Conservation (phyloP, 2,888 invertebrate species). For the Ferdinandea cuprea region DNA sequence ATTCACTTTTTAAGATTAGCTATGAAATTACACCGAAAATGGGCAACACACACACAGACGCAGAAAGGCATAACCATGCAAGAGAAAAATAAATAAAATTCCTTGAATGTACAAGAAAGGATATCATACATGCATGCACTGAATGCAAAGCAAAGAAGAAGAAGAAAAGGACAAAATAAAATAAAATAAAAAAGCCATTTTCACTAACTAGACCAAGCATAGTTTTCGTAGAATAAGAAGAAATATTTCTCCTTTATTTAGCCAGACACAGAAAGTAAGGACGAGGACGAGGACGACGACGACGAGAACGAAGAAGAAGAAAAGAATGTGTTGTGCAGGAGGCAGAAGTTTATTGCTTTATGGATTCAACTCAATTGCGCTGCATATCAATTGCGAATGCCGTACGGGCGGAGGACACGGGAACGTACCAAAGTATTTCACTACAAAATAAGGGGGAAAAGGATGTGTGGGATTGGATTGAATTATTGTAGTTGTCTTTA, state of each 20-base stretch:
- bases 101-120: constrained; percentile 26
- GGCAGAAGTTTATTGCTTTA: constrained; percentile 66
- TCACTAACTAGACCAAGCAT: constrained; percentile 47
- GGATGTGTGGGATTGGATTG: constrained; percentile 63
- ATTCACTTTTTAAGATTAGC: constrained; percentile 53
- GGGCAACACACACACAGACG: constrained; percentile 5
- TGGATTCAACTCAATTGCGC: constrained; percentile 70
- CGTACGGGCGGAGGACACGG: neutral
- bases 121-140: constrained; percentile 9
- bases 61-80: neutral
- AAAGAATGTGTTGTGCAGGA: constrained; percentile 34
- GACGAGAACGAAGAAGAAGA: constrained; percentile 10
- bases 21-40: constrained; percentile 40
- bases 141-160: too few relatives aligned
- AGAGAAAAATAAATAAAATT: constrained; percentile 47
- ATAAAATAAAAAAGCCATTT: constrained; percentile 2
- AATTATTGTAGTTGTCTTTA: constrained; percentile 65
- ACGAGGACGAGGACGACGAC: neutral
- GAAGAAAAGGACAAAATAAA: too few relatives aligned
- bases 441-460: constrained; percentile 27
- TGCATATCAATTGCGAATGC: constrained; percentile 61
- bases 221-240: constrained; percentile 44
- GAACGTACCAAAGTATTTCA: constrained; percentile 9
- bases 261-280: neutral
- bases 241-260: constrained; percentile 40